These are phyloP conservation scores for Notoglanidium macrostoma DNA, from an alignment of 2,797 vertebrate genomes.

Conservation along the genomic window DNA sequence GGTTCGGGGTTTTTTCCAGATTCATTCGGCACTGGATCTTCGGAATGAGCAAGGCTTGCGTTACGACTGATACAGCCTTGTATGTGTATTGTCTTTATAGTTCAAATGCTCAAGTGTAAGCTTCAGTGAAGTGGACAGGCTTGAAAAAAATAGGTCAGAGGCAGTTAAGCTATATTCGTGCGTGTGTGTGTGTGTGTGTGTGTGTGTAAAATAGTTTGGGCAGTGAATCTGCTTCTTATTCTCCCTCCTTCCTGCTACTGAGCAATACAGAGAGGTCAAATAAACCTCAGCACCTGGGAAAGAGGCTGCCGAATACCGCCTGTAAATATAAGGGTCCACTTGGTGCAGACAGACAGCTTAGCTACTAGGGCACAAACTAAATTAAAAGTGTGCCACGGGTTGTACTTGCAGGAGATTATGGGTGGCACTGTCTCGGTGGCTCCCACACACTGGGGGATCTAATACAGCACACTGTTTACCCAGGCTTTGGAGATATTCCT, in stretches of 20 bases:
- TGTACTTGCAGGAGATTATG: slow-evolving; percentile 54
- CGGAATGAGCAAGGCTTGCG: slow-evolving; percentile 3
- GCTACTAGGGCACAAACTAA: slow-evolving; percentile 53
- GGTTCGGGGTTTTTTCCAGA: background rate
- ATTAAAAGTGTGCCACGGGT: slow-evolving; percentile 58
- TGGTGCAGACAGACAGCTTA: slow-evolving; percentile 46
- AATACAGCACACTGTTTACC: slow-evolving; percentile 67
- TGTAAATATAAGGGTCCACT: slow-evolving; percentile 54
- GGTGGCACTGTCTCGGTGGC: slow-evolving; percentile 25
- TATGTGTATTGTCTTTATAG: background rate
- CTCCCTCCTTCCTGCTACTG: background rate
- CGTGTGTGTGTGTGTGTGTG: background rate
- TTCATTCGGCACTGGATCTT: slow-evolving; percentile 38
- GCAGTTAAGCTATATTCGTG: background rate
- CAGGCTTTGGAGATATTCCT: slow-evolving; percentile 67
- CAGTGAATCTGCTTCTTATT: background rate
- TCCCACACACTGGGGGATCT: slow-evolving; percentile 50
- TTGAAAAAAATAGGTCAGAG: slow-evolving; percentile 2
- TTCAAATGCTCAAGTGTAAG: background rate
- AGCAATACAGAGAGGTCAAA: slow-evolving; percentile 35
- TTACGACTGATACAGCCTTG: background rate
- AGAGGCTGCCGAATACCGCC: background rate
- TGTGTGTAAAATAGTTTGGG: background rate
- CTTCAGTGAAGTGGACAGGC: background rate
- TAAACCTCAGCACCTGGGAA: slow-evolving; percentile 42